Evolutionary conservation across 2,797 vertebrate genomes (phyloP).

Genomic region (Lateolabrax maculatus): DNA sequence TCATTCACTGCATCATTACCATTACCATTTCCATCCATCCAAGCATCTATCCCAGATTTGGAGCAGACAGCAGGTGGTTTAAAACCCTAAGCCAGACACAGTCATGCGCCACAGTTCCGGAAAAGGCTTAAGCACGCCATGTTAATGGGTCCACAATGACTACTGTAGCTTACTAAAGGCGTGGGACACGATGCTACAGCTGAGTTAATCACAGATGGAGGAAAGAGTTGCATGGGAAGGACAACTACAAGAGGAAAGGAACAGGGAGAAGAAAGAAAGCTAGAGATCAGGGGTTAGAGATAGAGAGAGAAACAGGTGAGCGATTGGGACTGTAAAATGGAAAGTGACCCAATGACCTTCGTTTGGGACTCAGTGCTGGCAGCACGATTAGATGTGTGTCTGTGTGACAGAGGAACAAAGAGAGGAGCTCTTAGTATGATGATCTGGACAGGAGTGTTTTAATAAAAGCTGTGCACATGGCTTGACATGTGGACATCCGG

Average conservation of each 20-base stretch:
- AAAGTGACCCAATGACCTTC: conserved; percentile 45
- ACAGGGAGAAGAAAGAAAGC: not conserved
- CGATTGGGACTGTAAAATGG: conserved; percentile 17
- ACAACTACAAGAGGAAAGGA: conserved; percentile 7
- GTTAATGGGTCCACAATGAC: conserved; percentile 40
- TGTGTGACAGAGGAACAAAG: conserved; percentile 33
- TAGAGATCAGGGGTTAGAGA: not conserved
- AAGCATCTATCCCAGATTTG: conserved; percentile 56
- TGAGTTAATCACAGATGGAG: conserved; percentile 24
- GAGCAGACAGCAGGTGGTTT: conserved; percentile 73
- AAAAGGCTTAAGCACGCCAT: conserved; percentile 44
- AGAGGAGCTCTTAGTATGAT: conserved; percentile 35
- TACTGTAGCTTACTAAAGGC: conserved; percentile 24
- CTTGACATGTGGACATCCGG: conserved; percentile 65
- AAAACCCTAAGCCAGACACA: conserved; percentile 66
- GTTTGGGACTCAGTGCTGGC: conserved; percentile 22
- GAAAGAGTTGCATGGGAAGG: not conserved
- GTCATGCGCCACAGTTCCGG: conserved; percentile 50
- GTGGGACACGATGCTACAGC: conserved; percentile 12
- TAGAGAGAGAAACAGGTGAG: conserved; percentile 19
- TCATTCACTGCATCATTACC: conserved; percentile 29
- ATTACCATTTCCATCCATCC: conserved; percentile 48
- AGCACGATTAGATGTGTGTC: conserved; percentile 33
- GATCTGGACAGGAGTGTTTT: conserved; percentile 57
- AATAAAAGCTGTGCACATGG: conserved; percentile 66